Percentiles rank a stretch among this genome's conserved stretches.
Conservation (phyloP, 1,140 invertebrate genomes). For the Lepidotrigona ventralis region DNA sequence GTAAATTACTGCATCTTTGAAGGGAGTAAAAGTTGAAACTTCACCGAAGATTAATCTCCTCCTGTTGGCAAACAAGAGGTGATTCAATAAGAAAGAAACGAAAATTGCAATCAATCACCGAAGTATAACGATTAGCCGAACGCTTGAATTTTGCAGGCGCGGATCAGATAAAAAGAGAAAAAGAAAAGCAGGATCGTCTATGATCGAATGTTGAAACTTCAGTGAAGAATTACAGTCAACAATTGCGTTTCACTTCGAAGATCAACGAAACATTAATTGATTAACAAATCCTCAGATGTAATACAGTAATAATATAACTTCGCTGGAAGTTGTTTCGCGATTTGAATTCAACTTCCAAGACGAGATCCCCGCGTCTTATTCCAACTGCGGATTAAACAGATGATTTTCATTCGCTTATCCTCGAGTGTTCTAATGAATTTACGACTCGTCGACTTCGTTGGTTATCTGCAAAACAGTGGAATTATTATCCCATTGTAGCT, state of each 20-base stretch:
- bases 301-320: constrained; percentile 3
- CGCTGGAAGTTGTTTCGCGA: no score
- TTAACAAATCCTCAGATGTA: neutral
- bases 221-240: neutral
- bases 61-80: neutral
- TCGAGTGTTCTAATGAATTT: no score
- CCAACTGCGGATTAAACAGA: no score
- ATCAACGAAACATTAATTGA: neutral
- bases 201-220: neutral
- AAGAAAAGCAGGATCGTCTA: no score
- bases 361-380: no score
- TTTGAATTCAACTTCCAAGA: no score
- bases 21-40: neutral
- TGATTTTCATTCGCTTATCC: no score
- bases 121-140: neutral
- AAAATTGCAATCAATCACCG: neutral
- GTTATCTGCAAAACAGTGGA: no score
- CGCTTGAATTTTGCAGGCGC: no score
- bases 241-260: neutral
- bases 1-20: neutral
- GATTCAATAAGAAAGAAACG: neutral
- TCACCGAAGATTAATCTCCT: neutral
- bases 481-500: no score
- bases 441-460: no score
- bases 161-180: no score